Evolutionary conservation across 2,113 vertebrate species (phyloP), one percentile per base, ranked within the genome.

Genomic region (Rhinogobius similis): DNA sequence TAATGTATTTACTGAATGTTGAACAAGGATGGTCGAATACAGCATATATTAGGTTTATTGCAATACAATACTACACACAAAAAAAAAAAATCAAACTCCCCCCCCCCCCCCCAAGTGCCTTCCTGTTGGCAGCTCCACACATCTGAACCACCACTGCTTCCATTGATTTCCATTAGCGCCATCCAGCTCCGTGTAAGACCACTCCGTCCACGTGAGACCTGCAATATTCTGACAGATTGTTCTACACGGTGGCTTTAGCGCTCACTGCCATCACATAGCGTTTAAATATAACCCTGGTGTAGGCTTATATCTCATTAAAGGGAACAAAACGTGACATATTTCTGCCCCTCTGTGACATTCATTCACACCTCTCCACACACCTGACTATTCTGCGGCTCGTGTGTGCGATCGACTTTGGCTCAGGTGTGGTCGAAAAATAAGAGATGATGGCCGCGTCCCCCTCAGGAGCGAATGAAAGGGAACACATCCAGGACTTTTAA

Each of bases 111-210:
- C n/a, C n/a, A n/a, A n/a, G n/a, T n/a, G n/a, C n/a, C n/a, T n/a
- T n/a, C n/a, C n/a, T n/a, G n/a, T n/a, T n/a, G n/a, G n/a, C n/a
- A 77, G 83, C 73, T 78, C 79, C 84, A 81, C 72, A 89, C 74
- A 86, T 88, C 87, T 90, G 65, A 90, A 92, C 92, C 79, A 83
- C 87, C 83, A 85, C 70, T 63, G 81, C 69, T 88, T 88, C 81
- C 79, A 93, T 89, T 87, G 90, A 92, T 91, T 92, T 91, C 90
- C 86, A 89, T 90, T 90, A 84, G 70, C 46, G 24, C 68, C 62
- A 76, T 76, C 85, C 67, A 71, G 46, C 71, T 39, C 18, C 29
- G 5, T 29, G 29, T 5, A 29, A 5, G 5, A 29, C 29, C 29
- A 29, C 29, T 2, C 29, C 5, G 58, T 68, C 46, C 36, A 23